Evolutionary conservation across 2,113 vertebrate genomes (phyloP).

Genomic region (Ciconia boyciana): DNA sequence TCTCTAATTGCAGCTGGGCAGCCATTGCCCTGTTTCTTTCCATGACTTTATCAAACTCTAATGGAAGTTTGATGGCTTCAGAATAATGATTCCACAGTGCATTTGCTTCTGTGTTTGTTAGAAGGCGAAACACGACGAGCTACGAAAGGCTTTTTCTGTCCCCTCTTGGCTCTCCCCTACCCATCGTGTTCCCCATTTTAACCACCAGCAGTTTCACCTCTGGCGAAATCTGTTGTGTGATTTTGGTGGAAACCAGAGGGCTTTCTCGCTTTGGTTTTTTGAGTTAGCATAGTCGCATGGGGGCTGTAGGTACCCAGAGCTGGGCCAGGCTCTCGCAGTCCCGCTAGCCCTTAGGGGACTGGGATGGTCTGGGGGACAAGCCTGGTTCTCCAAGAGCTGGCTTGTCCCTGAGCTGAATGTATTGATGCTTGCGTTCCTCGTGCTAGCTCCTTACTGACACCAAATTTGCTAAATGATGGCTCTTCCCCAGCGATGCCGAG

Average conservation of each 20-base stretch:
- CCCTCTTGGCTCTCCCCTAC: fast-evolving
- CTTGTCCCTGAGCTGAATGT: not conserved
- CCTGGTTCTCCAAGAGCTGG: not conserved
- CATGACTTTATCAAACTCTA: not conserved
- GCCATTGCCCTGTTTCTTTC: not conserved
- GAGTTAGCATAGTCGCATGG: fast-evolving
- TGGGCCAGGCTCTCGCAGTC: not conserved
- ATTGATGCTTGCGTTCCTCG: not conserved
- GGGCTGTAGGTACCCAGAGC: not conserved
- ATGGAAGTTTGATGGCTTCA: not conserved
- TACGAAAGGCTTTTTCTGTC: not conserved
- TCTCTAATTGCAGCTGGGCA: not conserved
- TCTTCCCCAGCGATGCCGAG: not conserved
- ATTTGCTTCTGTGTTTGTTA: not conserved
- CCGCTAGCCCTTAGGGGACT: fast-evolving
- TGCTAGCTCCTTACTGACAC: not conserved
- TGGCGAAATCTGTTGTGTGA: fast-evolving
- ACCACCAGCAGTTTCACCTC: not conserved
- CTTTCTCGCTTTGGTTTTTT: fast-evolving
- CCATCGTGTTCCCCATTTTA: not conserved
- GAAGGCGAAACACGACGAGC: not conserved
- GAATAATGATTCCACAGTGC: not conserved
- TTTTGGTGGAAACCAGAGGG: not conserved
- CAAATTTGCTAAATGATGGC: not conserved
- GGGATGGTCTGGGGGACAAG: not conserved